Conservation (phyloP, 2,888 invertebrate genomes). For the Schizotus pectinicornis region DNA sequence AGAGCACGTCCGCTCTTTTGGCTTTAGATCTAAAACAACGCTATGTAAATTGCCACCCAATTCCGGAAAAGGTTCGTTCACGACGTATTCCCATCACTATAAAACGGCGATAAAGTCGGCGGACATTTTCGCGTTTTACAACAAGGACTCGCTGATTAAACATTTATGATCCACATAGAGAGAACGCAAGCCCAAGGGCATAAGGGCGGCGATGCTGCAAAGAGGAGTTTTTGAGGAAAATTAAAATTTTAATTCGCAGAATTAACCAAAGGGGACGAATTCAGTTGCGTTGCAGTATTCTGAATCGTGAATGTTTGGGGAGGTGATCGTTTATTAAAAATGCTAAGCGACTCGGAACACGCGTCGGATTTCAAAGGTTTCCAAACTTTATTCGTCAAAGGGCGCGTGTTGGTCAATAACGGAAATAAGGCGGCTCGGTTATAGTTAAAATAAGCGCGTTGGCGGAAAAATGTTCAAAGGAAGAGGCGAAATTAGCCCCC, state of each 20-base stretch:
- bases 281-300: too few species aligned
- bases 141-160: too few species aligned
- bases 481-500: neutral
- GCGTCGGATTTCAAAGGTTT: slow-evolving; percentile 4
- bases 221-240: too few species aligned
- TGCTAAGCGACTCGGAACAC: slow-evolving; percentile 36
- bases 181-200: too few species aligned
- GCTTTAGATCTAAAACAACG: slow-evolving; percentile 46
- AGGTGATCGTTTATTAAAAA: slow-evolving; percentile 42
- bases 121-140: too few species aligned
- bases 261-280: too few species aligned
- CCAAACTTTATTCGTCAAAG: neutral
- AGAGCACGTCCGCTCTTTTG: slow-evolving; percentile 47
- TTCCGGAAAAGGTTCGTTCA: slow-evolving; percentile 52
- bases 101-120: slow-evolving; percentile 1
- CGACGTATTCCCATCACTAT: slow-evolving; percentile 29
- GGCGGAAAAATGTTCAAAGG: slow-evolving; percentile 8
- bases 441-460: neutral
- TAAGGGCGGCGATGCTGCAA: too few species aligned
- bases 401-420: too few species aligned
- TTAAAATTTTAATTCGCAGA: too few species aligned
- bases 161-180: too few species aligned
- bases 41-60: slow-evolving; percentile 58
- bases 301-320: too few species aligned
- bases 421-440: neutral